These are phyloP conservation scores for Ammodytes dubius DNA, from an alignment of 2,113 vertebrate genomes.

Conservation along the genomic window DNA sequence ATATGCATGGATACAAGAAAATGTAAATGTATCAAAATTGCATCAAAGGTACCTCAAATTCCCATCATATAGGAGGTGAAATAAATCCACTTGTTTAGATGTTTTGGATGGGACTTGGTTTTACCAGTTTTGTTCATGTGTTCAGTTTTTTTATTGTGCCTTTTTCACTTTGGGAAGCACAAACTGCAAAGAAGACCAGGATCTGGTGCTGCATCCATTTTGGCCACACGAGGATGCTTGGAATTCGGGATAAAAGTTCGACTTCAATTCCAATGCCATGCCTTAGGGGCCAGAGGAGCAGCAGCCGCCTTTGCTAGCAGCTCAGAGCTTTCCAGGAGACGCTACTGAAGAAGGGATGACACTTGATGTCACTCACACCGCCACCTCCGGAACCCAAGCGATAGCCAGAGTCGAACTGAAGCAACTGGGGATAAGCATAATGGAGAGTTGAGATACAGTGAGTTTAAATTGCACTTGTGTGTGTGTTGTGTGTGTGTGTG, in stretches of 20 bases:
- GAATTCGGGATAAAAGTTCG: not conserved
- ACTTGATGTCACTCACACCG: conserved; percentile 91
- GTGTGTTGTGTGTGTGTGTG: not conserved
- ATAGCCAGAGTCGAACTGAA: conserved; percentile 90
- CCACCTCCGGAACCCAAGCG: conserved; percentile 90
- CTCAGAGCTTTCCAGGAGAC: conserved; percentile 90
- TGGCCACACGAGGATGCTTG: conserved; percentile 14
- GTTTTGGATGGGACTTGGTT: conserved; percentile 1
- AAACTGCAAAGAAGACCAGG: conserved; percentile 17
- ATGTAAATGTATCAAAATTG: conserved; percentile 38
- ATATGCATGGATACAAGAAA: conserved; percentile 31
- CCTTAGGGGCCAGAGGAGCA: not conserved
- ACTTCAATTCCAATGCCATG: not conserved
- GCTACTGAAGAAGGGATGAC: conserved; percentile 92
- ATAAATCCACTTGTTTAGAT: not conserved
- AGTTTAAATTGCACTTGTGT: not conserved
- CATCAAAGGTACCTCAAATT: conserved; percentile 20
- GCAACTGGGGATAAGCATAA: conserved; percentile 82
- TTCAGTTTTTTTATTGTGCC: conserved; percentile 40
- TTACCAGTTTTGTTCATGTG: not conserved
- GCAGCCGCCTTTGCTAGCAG: conserved; percentile 74
- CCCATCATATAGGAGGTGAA: not conserved
- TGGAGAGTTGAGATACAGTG: not conserved
- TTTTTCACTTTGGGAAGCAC: conserved; percentile 63
- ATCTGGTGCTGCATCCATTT: conserved; percentile 12